A percentile compares a stretch with the other conserved stretches of the same genome.
phyloP scores from a whole-genome alignment of 37 sponge, comb jelly and placozoan species.

The Halichondria panicea region DNA sequence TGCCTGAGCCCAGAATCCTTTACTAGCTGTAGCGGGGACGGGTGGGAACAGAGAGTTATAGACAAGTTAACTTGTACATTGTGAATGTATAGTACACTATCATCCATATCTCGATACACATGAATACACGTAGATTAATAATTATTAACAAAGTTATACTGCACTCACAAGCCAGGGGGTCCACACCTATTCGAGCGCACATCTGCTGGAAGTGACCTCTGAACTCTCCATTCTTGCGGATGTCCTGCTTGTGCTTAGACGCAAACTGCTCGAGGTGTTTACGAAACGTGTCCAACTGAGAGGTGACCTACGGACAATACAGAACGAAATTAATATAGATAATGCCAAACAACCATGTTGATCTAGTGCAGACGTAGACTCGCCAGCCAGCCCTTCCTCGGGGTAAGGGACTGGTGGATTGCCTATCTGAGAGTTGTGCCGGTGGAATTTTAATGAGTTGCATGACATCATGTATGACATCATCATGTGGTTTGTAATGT shows the following conservation, averaged over 20 bases:
- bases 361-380: neutral
- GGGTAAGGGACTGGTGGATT: too few species aligned
- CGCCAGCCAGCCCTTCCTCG: neutral
- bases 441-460: too few species aligned
- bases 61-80: neutral
- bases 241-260: slow-evolving; percentile 88
- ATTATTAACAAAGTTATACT: neutral
- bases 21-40: slow-evolving; percentile 70
- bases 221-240: slow-evolving; percentile 93
- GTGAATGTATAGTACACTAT: neutral
- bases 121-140: neutral
- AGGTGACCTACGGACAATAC: slow-evolving; percentile 35
- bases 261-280: slow-evolving; percentile 91
- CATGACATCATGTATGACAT: too few species aligned
- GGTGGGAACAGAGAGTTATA: neutral
- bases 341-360: neutral
- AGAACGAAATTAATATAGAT: neutral
- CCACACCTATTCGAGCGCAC: slow-evolving; percentile 99
- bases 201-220: slow-evolving; percentile 96
- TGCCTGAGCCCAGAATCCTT: slow-evolving; percentile 98
- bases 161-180: slow-evolving; percentile 93
- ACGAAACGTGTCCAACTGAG: slow-evolving; percentile 88
- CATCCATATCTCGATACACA: neutral
- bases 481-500: too few species aligned
- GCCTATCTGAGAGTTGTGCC: too few species aligned